Evolutionary conservation across 2,797 vertebrate species (phyloP).

Genomic region (Peromyscus aztecus): DNA sequence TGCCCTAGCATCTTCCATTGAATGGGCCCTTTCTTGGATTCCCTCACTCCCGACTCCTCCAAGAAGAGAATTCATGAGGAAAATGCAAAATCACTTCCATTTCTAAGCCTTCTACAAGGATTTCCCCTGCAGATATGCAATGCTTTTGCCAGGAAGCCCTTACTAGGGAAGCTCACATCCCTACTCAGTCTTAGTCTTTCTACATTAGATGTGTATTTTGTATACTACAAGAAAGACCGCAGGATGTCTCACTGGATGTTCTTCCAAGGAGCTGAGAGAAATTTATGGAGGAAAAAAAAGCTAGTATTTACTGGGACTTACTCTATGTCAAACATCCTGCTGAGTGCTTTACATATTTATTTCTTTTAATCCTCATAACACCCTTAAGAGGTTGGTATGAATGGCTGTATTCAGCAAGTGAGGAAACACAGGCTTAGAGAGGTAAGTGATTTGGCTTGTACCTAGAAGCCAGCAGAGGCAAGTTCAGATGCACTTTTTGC

Average conservation of each 20-base stretch:
- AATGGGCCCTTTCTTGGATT: neutral
- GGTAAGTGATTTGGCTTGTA: neutral
- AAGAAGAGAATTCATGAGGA: neutral
- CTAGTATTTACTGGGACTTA: slow-evolving; percentile 41
- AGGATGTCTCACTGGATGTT: neutral
- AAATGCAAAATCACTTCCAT: neutral
- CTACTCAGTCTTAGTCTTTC: neutral
- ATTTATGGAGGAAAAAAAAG: slow-evolving; percentile 43
- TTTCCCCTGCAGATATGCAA: neutral
- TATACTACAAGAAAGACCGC: neutral
- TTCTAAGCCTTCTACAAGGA: neutral
- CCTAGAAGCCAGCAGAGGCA: neutral
- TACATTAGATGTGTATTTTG: neutral
- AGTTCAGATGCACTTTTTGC: neutral
- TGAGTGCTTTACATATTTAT: slow-evolving; percentile 49
- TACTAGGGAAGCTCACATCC: neutral
- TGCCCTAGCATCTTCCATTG: neutral
- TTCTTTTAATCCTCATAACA: slow-evolving; percentile 40
- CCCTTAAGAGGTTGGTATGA: slow-evolving; percentile 43
- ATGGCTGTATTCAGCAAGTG: slow-evolving; percentile 42
- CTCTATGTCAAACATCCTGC: slow-evolving; percentile 31
- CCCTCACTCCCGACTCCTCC: neutral
- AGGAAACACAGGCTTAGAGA: slow-evolving; percentile 52
- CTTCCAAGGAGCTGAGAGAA: slow-evolving; percentile 11
- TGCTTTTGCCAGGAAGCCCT: neutral